Evolutionary conservation across 1,140 invertebrate species (phyloP), one percentile per base, ranked within the genome.

Genomic region (Drosophila parvula): DNA sequence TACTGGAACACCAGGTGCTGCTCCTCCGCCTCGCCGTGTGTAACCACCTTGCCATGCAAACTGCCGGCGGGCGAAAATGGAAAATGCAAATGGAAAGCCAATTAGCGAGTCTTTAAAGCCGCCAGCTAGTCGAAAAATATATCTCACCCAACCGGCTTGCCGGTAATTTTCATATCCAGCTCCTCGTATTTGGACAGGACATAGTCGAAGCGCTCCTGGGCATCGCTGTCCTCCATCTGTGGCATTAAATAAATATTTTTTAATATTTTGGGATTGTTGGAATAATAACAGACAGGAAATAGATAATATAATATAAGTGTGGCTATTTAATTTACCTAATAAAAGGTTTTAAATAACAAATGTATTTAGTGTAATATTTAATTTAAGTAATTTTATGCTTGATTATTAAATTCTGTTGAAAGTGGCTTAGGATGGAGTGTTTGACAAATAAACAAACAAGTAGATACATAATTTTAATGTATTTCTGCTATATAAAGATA

Each of bases 1-100:
- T 89, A 91, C 55, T 89, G 83, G 60, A 91, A 91, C 56, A 77
- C 83, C 61, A 91, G 73, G 40, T 91, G 84, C 57, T 81, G 67
- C 59, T 91, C 90, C 67, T 74, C 67, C 28, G 58, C 48, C 51
- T 74, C 58, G 28, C 77, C 83, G 59, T 75, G 68, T 48, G 68
- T 79, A 43, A 91, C 73, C 11, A 81, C 53, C 56, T 90, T 90
- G 12, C 90, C 90, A 41, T 78, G 81, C 70, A 91, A 84, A 9
- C 90, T 91, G 71, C 12, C 51, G 30, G 50, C 36, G 58, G 51
- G 27, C 7, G 8, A 53, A 48, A 48, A n/a, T 28, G 47, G 11
- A 4, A 53, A 53, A 36, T 22, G 12, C 12, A 45, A 73, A 53
- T 51, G 38, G 63, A 30, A 38, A 41, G 58, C 22, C 50, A 67